Evolutionary conservation across 2,888 invertebrate genomes (phyloP).

Genomic region (Drosophila pseudotalamancana): DNA sequence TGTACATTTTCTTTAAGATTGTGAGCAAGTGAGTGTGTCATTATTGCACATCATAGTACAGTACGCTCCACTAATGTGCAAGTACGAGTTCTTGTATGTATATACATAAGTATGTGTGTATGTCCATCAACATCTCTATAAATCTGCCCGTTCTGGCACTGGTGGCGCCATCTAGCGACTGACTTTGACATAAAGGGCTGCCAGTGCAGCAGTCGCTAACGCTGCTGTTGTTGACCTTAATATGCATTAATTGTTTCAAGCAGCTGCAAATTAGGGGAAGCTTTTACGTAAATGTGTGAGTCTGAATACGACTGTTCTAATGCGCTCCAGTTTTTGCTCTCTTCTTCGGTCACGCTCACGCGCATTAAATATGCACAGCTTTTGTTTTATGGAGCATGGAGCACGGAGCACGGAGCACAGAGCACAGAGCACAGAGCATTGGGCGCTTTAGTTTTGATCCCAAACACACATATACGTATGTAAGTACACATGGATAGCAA

Average conservation of each 20-base stretch:
- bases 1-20: neutral
- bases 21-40: slow-evolving; percentile 2
- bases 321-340: slow-evolving; percentile 21
- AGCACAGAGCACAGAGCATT: slow-evolving; percentile 37
- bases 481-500: slow-evolving; percentile 1
- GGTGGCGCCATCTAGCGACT: slow-evolving; percentile 48
- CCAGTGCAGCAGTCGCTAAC: slow-evolving; percentile 8
- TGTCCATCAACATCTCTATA: neutral
- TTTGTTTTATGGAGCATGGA: slow-evolving; percentile 48
- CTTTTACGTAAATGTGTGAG: slow-evolving; percentile 28
- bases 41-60: slow-evolving; percentile 10
- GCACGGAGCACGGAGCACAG: slow-evolving; percentile 40
- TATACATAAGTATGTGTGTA: neutral
- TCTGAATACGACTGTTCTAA: slow-evolving; percentile 46
- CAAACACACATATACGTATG: slow-evolving; percentile 29
- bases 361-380: slow-evolving; percentile 54
- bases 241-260: slow-evolving; percentile 70
- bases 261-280: slow-evolving; percentile 58
- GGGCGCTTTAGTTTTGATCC: slow-evolving; percentile 52
- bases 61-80: slow-evolving; percentile 7
- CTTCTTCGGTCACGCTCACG: slow-evolving; percentile 52
- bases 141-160: slow-evolving; percentile 24
- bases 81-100: neutral
- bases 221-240: slow-evolving; percentile 63
- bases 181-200: slow-evolving; percentile 47